Conservation (phyloP, 2,113 vertebrate genomes). For the Tinamus guttatus region DNA sequence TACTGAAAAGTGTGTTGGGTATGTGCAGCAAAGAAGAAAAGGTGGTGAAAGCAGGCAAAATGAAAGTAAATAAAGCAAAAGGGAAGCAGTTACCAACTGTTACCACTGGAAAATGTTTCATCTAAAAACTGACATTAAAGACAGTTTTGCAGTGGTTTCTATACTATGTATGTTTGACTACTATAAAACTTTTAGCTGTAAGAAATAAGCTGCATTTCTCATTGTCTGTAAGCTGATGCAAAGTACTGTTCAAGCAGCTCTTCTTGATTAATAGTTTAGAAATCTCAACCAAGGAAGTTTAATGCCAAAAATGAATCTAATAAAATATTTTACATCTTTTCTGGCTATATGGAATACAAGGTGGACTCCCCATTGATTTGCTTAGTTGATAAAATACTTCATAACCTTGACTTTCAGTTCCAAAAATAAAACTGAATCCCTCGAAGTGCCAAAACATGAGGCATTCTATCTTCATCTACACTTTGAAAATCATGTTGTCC, state of each 20-base stretch:
- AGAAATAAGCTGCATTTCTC: background rate
- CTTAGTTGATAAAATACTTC: background rate
- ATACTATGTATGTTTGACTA: background rate
- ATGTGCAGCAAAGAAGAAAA: background rate
- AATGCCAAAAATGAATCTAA: background rate
- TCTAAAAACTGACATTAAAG: background rate
- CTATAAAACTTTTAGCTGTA: background rate
- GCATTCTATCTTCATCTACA: background rate
- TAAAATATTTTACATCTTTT: background rate
- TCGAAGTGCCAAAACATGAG: background rate
- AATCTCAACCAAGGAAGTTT: background rate
- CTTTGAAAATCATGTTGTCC: background rate
- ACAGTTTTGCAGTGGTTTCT: background rate
- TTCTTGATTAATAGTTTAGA: background rate
- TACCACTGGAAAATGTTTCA: background rate
- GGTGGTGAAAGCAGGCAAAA: background rate
- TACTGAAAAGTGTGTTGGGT: background rate
- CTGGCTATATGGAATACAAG: background rate
- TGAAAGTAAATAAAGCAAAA: background rate
- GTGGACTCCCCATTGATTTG: background rate
- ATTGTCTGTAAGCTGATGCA: background rate
- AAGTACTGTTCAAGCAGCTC: background rate
- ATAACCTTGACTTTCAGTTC: background rate
- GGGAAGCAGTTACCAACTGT: background rate
- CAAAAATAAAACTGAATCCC: background rate